Evolutionary conservation across 2,797 vertebrate species (phyloP).

Genomic region (Trachurus trachurus): DNA sequence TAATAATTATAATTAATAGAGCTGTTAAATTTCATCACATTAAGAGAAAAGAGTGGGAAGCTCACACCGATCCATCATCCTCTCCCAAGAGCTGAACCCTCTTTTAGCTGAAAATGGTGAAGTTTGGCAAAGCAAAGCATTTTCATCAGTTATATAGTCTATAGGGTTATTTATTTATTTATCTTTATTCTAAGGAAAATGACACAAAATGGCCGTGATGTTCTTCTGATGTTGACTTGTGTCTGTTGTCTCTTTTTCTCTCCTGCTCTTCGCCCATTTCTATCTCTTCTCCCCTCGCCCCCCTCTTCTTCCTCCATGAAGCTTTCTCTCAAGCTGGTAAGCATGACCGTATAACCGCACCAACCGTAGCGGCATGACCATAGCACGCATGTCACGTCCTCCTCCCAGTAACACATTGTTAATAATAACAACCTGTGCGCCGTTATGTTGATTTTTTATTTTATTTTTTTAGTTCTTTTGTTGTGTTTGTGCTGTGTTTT

Average conservation of each 20-base stretch:
- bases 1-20: conserved; percentile 22
- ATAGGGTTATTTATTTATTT: too few species aligned
- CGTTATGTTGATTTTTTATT: conserved; percentile 40
- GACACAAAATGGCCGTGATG: conserved; percentile 42
- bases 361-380: conserved; percentile 77
- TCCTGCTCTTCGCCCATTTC: conserved; percentile 74
- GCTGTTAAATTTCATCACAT: conserved; percentile 77
- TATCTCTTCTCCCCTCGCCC: conserved; percentile 59
- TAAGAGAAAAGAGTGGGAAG: conserved; percentile 54
- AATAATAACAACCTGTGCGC: conserved; percentile 57
- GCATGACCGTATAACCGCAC: conserved; percentile 85
- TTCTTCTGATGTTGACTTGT: conserved; percentile 86
- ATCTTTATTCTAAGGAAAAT: conserved; percentile 35
- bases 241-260: conserved; percentile 80
- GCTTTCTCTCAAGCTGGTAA: conserved; percentile 93
- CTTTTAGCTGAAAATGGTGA: conserved; percentile 71
- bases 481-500: conserved; percentile 30
- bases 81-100: conserved; percentile 25
- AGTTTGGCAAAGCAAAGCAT: conserved; percentile 67
- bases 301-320: conserved; percentile 79
- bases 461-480: conserved; percentile 50
- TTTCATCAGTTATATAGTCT: conserved; percentile 2
- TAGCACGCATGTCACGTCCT: conserved; percentile 80
- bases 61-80: neutral
- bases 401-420: conserved; percentile 75